Evolutionary conservation across 2,888 invertebrate species (phyloP), one percentile per base, ranked within the genome.

Genomic region (Caenorhabditis wallacei): DNA sequence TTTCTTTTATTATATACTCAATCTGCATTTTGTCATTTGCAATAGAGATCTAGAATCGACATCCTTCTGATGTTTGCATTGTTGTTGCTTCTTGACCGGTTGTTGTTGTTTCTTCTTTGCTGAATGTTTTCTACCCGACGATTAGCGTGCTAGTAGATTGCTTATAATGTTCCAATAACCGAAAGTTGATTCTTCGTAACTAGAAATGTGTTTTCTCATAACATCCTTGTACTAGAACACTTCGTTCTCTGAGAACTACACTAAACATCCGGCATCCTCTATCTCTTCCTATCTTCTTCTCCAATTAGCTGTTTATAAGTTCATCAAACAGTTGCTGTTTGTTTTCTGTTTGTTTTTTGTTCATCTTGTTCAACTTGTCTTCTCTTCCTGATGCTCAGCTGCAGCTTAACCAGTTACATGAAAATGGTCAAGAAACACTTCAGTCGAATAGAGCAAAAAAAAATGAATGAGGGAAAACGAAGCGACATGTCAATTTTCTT

Each of bases 1-100:
- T 78, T 76, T 68, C 76, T 59, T 57, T 63, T 22, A 78, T 78
- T 78, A 69, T n/a, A n/a, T 78, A 78, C 69, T 46, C 54, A 54
- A 78, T 78, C 68, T 69, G 61, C 53, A 46, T 68, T 68, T 53
- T 56, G 35, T 57, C 35, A 46, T 30, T n/a, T n/a, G 56, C 37
- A 20, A 16, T 13, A 59, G 20, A 57, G 13, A 48, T 48, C 56
- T 69, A 56, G 30, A 54, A 69, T 24, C 30, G 18, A 54, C 53
- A 68, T 63, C 7, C 43, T 61, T 2, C 22, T 63, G 2, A 13
- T 48, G n/a, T 48, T 43, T 40, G 13, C 22, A 20, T 54, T n/a
- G 22, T 24, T 40, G 40, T n/a, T 51, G 30, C 51, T 53, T 40
- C 8, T 66, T 66, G 66, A 63, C 63, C 63, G 63, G 46, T 63